Percentiles rank a stretch among this genome's conserved stretches.
Conservation (phyloP, 2,888 invertebrate genomes). For the Pilophorus perplexus region DNA sequence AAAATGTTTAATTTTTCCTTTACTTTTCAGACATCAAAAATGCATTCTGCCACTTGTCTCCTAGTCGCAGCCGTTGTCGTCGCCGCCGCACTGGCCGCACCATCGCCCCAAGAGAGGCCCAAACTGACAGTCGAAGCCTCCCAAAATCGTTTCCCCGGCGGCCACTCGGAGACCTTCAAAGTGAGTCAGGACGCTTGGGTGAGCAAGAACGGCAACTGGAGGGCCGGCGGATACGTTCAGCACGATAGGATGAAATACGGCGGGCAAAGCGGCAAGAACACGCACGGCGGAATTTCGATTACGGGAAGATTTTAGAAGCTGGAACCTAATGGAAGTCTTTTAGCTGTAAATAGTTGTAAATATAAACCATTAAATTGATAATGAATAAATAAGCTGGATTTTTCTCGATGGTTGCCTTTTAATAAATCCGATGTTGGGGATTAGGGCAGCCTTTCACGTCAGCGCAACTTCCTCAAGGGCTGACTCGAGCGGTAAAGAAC, state of each 20-base stretch:
- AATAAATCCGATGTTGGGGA: too few species aligned
- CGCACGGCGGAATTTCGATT: slow-evolving; percentile 34
- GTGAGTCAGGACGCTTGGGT: slow-evolving; percentile 39
- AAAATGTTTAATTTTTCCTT: too few species aligned
- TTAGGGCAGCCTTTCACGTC: too few species aligned
- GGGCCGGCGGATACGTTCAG: slow-evolving; percentile 41
- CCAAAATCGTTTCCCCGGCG: slow-evolving; percentile 3
- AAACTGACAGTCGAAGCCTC: background rate
- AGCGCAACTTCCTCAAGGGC: too few species aligned
- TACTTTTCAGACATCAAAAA: too few species aligned
- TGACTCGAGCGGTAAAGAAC: too few species aligned
- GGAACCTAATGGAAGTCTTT: too few species aligned
- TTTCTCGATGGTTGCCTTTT: too few species aligned
- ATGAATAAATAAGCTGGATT: too few species aligned
- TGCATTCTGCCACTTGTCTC: too few species aligned
- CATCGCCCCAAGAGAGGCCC: background rate
- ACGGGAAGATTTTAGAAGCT: slow-evolving; percentile 23
- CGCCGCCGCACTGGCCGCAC: background rate
- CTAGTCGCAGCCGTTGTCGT: background rate
- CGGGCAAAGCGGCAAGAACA: slow-evolving; percentile 14
- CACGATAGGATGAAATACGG: slow-evolving; percentile 35
- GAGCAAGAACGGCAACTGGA: slow-evolving; percentile 28
- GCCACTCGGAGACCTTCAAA: slow-evolving; percentile 1
- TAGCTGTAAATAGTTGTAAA: too few species aligned
- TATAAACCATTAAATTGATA: too few species aligned